Conservation (phyloP, 2,797 vertebrate species). For the Phalloptychus januarius region DNA sequence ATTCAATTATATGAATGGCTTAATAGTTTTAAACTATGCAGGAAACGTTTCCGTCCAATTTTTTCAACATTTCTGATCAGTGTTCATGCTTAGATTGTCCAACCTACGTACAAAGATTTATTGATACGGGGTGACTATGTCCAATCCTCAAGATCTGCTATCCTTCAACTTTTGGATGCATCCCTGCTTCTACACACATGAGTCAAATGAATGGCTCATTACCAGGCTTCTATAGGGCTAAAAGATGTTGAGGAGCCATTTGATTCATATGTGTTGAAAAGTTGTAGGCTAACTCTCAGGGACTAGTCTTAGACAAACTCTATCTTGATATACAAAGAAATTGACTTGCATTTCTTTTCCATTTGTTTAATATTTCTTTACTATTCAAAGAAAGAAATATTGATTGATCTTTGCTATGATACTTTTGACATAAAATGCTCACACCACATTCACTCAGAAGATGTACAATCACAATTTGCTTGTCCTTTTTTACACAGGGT, state of each 20-base stretch:
- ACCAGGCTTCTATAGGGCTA: neutral
- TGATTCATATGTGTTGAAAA: neutral
- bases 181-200: neutral
- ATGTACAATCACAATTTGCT: neutral
- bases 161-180: neutral
- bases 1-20: conserved; percentile 4
- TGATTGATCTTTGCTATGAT: neutral
- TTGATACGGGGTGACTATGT: neutral
- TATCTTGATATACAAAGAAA: neutral
- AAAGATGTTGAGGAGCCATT: neutral
- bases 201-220: neutral
- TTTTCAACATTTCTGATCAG: neutral
- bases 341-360: neutral
- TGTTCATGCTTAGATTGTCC: neutral
- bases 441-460: neutral
- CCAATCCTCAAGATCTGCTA: neutral
- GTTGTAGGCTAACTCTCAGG: neutral
- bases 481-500: neutral
- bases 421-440: neutral
- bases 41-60: neutral
- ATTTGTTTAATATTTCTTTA: neutral
- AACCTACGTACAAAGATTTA: neutral
- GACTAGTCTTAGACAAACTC: neutral
- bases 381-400: neutral
- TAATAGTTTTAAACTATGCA: neutral